phyloP scores from a whole-genome alignment of 2,888 invertebrate genomes.

The Drosophila colorata region DNA sequence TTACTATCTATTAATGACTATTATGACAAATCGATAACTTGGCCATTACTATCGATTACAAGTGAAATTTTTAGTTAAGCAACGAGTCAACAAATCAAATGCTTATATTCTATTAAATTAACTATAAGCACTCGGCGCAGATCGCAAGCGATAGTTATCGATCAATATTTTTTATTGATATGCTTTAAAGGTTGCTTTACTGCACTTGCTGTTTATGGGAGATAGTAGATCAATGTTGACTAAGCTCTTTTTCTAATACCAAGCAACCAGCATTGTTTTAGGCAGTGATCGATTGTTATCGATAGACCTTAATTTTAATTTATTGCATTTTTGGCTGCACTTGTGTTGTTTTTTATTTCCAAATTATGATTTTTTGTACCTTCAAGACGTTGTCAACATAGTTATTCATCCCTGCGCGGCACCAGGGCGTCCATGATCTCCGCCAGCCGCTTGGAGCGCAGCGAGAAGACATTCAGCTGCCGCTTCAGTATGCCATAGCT shows the following conservation, averaged over 20 bases:
- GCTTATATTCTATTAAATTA: too few species aligned
- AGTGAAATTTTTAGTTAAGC: too few species aligned
- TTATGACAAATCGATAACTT: too few species aligned
- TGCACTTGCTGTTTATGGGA: too few species aligned
- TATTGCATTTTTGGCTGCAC: background rate
- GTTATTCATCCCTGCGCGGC: background rate
- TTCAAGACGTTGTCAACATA: background rate
- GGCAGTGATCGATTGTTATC: background rate
- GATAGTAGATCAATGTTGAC: too few species aligned
- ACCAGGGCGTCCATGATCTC: slow-evolving; percentile 32
- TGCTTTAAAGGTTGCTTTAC: too few species aligned
- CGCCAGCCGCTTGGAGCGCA: slow-evolving; percentile 44
- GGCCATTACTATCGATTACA: too few species aligned
- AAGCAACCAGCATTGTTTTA: background rate
- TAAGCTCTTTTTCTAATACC: too few species aligned
- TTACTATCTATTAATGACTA: too few species aligned
- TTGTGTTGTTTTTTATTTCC: background rate
- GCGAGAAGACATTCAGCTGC: slow-evolving; percentile 19
- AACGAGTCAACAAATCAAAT: too few species aligned
- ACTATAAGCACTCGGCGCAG: background rate
- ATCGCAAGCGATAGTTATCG: background rate
- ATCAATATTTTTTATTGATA: too few species aligned
- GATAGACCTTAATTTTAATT: background rate
- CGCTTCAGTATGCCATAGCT: slow-evolving; percentile 60
- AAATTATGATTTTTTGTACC: background rate